Percentiles rank a stretch among this genome's conserved stretches.
phyloP scores from a whole-genome alignment of 1,140 invertebrate species.

The Heliconius hewitsoni region DNA sequence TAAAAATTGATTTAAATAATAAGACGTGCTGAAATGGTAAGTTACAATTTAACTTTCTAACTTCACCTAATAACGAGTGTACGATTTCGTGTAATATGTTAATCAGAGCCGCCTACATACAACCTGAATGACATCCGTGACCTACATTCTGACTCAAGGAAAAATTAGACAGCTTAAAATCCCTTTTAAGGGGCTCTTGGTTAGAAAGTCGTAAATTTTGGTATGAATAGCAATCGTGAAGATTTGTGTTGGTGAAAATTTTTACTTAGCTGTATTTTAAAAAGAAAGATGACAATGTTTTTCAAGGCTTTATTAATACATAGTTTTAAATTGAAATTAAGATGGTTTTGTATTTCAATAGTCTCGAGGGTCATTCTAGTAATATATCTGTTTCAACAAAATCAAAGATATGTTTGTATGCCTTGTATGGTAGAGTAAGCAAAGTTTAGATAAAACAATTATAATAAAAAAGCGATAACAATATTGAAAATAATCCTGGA shows the following conservation, averaged over 20 bases:
- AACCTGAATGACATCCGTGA: constrained; percentile 30
- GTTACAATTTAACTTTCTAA: constrained; percentile 20
- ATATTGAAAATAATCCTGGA: too few species aligned
- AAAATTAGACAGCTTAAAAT: constrained; percentile 34
- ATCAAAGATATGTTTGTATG: too few species aligned
- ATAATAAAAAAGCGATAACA: too few species aligned
- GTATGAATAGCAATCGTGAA: neutral
- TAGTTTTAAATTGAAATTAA: too few species aligned
- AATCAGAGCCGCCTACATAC: constrained; percentile 31
- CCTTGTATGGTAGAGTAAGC: too few species aligned
- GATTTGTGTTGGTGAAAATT: neutral
- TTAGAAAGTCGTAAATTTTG: neutral
- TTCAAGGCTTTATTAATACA: neutral
- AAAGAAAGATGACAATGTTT: neutral
- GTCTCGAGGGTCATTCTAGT: too few species aligned
- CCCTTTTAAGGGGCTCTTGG: neutral
- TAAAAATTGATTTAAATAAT: neutral
- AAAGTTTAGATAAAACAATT: too few species aligned
- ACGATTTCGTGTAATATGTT: constrained; percentile 33
- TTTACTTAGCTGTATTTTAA: neutral
- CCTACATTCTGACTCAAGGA: constrained; percentile 31
- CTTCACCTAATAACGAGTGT: constrained; percentile 33
- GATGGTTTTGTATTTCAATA: too few species aligned
- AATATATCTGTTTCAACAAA: too few species aligned
- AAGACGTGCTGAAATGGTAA: neutral